Evolutionary conservation across 2,797 vertebrate species (phyloP), one percentile per base, ranked within the genome.

Genomic region (Acrossocheilus wenchowensis): DNA sequence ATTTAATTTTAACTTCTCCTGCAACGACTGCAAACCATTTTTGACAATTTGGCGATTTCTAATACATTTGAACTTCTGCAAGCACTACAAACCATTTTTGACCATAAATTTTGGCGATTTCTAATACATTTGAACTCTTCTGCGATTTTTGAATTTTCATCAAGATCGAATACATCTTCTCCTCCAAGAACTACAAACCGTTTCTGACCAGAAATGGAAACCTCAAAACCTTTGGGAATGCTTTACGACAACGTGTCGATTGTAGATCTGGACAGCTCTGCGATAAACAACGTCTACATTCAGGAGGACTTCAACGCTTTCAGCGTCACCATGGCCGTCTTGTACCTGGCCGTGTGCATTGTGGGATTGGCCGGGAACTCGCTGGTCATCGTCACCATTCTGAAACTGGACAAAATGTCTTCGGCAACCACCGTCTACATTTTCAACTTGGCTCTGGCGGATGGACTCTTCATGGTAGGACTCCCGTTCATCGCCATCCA

Each of bases 401-500:
- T 95, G 41, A 95, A 95, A 88, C 34, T 95, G 80, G 95, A 95
- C 86, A 94, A 94, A 84, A 91, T 96, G 92, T 92, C 95, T 0
- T 94, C 95, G 0, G 92, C 95, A 68, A 94, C 95, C 0, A 96
- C 94, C 0, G 95, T 96, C 54, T 96, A 96, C 80, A 93, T 96
- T 23, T 94, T 96, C 81, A 95, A 96, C 88, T 91, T 96, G 90
- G 95, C 95, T 0, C 34, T 96, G 78, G 96, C 96, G 0, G 96
- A 96, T 8, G 95, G 95, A 3, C 94, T 96, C 21, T 96, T 96
- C 91, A 96, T 96, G 95, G 90, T 95, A 0, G 94, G 95, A 0
- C 94, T 96, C 2, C 95, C 95, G 1, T 96, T 96, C 62, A 91
- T 96, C 0, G 94, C 92, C 0, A 92, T 91, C 82, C 96, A 96